These are phyloP conservation scores for Alloscopus bannaensis DNA, from an alignment of 2,888 invertebrate genomes.

Conservation along the genomic window DNA sequence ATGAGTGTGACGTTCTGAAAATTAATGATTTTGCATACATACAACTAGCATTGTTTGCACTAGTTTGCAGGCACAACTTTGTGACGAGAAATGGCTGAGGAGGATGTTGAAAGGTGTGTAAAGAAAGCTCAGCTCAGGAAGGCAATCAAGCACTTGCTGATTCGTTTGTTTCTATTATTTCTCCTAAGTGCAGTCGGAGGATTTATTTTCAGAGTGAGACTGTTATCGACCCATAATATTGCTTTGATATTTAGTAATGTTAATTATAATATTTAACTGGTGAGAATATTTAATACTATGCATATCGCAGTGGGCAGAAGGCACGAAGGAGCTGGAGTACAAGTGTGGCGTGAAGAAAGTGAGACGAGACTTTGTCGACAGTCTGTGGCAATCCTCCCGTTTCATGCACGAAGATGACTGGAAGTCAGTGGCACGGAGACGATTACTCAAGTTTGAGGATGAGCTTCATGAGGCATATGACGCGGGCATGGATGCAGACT, in stretches of 20 bases:
- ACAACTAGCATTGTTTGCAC: no score
- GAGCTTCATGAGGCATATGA: conserved; percentile 90
- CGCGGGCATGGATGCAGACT: conserved; percentile 86
- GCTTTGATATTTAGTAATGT: background rate
- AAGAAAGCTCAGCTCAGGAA: conserved; percentile 64
- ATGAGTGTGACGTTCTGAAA: no score
- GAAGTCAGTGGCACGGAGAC: conserved; percentile 89
- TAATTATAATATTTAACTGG: conserved; percentile 2
- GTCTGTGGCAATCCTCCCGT: conserved; percentile 83
- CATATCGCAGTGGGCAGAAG: conserved; percentile 79
- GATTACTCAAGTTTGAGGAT: conserved; percentile 89
- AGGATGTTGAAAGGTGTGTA: conserved; percentile 56
- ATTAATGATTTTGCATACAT: no score
- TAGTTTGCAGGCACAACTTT: no score
- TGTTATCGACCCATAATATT: no score
- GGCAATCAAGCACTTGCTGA: conserved; percentile 65
- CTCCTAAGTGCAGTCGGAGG: conserved; percentile 70
- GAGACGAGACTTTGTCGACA: conserved; percentile 85
- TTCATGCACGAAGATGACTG: conserved; percentile 91
- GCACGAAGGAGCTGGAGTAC: conserved; percentile 88
- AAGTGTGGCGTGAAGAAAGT: conserved; percentile 92
- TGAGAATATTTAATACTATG: conserved; percentile 1
- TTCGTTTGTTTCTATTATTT: conserved; percentile 69
- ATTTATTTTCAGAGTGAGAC: conserved; percentile 72
- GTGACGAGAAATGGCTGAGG: conserved; percentile 49